Percentiles rank a stretch among this genome's conserved stretches.
phyloP scores from a whole-genome alignment of 2,888 invertebrate species.

The Orchestes rusci region DNA sequence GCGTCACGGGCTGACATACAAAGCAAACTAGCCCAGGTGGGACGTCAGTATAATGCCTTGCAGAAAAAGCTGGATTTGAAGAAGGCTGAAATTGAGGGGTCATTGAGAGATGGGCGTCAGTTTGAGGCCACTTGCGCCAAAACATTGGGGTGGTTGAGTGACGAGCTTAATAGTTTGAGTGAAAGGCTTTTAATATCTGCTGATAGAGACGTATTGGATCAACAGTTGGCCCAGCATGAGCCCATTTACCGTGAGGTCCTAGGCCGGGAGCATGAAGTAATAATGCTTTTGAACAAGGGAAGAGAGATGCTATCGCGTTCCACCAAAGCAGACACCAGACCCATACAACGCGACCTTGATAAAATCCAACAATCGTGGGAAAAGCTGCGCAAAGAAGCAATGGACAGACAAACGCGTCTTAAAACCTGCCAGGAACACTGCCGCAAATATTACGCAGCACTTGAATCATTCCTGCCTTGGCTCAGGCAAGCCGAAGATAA shows the following conservation, averaged over 20 bases:
- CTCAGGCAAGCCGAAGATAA: slow-evolving; percentile 79
- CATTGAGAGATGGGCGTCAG: slow-evolving; percentile 73
- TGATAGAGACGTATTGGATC: slow-evolving; percentile 70
- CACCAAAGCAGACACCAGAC: slow-evolving; percentile 49
- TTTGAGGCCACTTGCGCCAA: slow-evolving; percentile 84
- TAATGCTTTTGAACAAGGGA: slow-evolving; percentile 89
- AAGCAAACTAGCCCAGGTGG: slow-evolving; percentile 78
- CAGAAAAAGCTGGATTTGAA: slow-evolving; percentile 84
- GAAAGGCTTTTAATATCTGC: slow-evolving; percentile 81
- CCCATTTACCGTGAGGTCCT: slow-evolving; percentile 84
- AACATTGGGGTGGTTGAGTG: slow-evolving; percentile 83
- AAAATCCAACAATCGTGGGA: slow-evolving; percentile 90
- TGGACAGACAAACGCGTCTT: slow-evolving; percentile 76
- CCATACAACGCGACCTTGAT: slow-evolving; percentile 72
- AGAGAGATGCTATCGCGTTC: slow-evolving; percentile 54
- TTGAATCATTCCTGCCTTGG: slow-evolving; percentile 86
- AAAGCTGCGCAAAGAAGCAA: slow-evolving; percentile 78
- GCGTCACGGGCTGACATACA: slow-evolving; percentile 87
- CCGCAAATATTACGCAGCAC: slow-evolving; percentile 78
- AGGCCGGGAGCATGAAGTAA: slow-evolving; percentile 85
- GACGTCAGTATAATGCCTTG: slow-evolving; percentile 77
- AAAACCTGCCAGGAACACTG: slow-evolving; percentile 90
- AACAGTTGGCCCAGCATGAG: slow-evolving; percentile 83
- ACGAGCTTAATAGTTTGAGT: slow-evolving; percentile 67
- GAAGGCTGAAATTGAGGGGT: slow-evolving; percentile 82